Conservation (phyloP, 1,140 invertebrate genomes). For the Macrosteles quadrilineatus region DNA sequence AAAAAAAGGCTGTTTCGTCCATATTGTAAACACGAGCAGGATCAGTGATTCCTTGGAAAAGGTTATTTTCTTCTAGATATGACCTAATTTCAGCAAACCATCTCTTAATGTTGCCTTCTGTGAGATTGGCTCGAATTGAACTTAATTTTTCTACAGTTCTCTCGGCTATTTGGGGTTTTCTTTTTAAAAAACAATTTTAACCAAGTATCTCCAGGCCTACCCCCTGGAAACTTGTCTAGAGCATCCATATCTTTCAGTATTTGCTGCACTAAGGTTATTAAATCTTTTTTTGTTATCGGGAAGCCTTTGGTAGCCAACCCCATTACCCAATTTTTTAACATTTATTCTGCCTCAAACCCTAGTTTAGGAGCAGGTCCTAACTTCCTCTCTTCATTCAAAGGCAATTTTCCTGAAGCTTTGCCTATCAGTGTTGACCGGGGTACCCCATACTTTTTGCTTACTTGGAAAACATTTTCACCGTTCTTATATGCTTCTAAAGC, state of each 20-base stretch:
- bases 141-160: no score
- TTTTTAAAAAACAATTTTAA: neutral
- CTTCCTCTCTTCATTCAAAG: neutral
- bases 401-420: neutral
- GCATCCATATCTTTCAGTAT: neutral
- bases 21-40: neutral
- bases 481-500: no score
- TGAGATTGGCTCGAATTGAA: no score
- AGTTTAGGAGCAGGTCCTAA: neutral
- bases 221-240: neutral
- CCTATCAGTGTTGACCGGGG: neutral
- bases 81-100: neutral
- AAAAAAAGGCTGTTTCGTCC: neutral
- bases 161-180: neutral
- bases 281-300: constrained; percentile 2
- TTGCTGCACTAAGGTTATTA: neutral
- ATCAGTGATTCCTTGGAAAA: neutral
- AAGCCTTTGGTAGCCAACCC: neutral
- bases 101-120: no score
- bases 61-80: neutral
- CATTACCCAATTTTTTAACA: neutral
- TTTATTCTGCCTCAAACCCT: neutral
- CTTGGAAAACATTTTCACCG: no score
- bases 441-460: neutral
- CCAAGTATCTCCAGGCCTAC: neutral